These are phyloP conservation scores for Buceros bicornis DNA, from an alignment of 2,797 vertebrate species.

Conservation along the genomic window DNA sequence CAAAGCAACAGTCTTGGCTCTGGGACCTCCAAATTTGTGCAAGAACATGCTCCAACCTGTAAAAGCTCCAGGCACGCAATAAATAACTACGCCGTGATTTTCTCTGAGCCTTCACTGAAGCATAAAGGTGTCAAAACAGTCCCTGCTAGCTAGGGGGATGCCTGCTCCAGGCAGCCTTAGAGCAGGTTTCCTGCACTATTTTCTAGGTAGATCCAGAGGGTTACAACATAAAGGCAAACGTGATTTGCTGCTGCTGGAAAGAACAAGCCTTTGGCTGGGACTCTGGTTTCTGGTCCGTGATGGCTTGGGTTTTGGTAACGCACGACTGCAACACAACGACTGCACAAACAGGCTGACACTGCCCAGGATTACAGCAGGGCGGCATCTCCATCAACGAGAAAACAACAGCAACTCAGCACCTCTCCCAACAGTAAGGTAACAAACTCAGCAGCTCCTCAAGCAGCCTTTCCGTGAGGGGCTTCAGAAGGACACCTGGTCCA, in stretches of 20 bases:
- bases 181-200: neutral
- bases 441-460: neutral
- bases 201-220: neutral
- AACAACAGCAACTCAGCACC: neutral
- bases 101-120: neutral
- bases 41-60: neutral
- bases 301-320: neutral
- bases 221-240: neutral
- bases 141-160: neutral
- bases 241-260: neutral
- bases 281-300: neutral
- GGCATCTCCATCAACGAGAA: accelerated
- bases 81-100: neutral
- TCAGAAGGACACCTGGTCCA: neutral
- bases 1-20: neutral
- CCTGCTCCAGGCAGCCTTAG: neutral
- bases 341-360: neutral
- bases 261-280: neutral
- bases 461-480: accelerated
- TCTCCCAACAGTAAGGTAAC: neutral
- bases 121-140: neutral
- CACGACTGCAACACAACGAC: accelerated
- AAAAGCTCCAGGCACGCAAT: neutral
- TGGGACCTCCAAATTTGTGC: neutral
- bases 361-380: neutral